Evolutionary conservation across 2,888 invertebrate genomes (phyloP), one percentile per base, ranked within the genome.

Genomic region (Dynastes tityus): DNA sequence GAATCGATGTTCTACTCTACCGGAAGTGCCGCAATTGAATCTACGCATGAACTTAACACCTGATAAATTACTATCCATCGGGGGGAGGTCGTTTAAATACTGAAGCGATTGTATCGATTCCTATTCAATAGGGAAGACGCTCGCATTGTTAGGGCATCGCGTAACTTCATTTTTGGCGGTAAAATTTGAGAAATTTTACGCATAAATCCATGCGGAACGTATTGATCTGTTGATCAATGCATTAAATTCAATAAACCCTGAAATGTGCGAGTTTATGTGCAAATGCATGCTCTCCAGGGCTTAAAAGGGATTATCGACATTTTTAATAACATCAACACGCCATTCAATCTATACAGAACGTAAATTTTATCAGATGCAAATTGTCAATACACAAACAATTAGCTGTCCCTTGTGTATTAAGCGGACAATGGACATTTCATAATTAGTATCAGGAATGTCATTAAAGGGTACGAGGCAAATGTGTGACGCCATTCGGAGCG

Each of bases 361-460:
- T 73, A 79, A 81, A 83, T 87, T 87, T 87, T 86, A 87, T 88
- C 87, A 87, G 82, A 87, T 87, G 87, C 86, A 88, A 88, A 88
- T 88, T 88, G 88, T 87, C 88, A 88, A 88, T 88, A 88, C 87
- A 88, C 88, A 88, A 88, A 88, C 88, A 88, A 88, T 88, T 88
- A 88, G 87, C 82, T 86, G 85, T 87, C 88, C 88, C 88, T 85
- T 84, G 86, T 84, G 86, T 84, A 86, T 87, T 86, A 67, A 86
- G 81, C 86, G 85, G 85, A 88, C 87, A 88, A 88, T 88, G 87
- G 86, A 86, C 86, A 86, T 87, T 87, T 87, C 87, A 87, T 88
- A 87, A 88, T 87, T 87, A 87, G 87, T 85, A 86, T 84, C 87
- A 86, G 87, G 87, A 87, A 88, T 88, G 87, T 86, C 86, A 87